Conservation (phyloP, 2,113 vertebrate species). For the Perca flavescens region DNA sequence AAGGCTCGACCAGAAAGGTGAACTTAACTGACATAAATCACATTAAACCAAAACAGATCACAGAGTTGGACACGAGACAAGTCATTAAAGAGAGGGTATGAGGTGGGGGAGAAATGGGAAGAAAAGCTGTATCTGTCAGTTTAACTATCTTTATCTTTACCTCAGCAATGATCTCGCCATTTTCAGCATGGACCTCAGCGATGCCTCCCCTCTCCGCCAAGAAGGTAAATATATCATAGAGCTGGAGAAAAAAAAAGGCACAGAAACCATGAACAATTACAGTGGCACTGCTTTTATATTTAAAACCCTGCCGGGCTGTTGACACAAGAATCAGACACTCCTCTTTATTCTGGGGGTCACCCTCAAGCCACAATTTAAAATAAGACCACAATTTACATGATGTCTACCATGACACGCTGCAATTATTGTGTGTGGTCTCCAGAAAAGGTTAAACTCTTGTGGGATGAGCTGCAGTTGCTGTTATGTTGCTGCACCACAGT, state of each 20-base stretch:
- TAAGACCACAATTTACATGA: conserved; percentile 61
- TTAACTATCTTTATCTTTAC: conserved; percentile 75
- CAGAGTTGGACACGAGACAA: conserved; percentile 25
- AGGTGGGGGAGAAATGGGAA: background rate
- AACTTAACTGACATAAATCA: conserved; percentile 7
- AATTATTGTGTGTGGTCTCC: conserved; percentile 74
- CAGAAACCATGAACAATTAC: conserved; percentile 27
- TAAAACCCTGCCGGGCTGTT: conserved; percentile 39
- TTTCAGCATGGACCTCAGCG: conserved; percentile 97
- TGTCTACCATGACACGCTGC: conserved; percentile 47
- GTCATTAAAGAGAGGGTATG: background rate
- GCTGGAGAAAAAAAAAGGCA: conserved; percentile 80
- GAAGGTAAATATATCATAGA: conserved; percentile 96
- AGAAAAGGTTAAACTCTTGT: conserved; percentile 47
- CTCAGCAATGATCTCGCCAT: conserved; percentile 97
- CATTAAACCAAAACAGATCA: conserved; percentile 33
- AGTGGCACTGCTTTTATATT: conserved; percentile 32
- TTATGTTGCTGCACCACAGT: conserved; percentile 38
- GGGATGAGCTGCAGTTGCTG: conserved; percentile 61
- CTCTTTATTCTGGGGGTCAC: conserved; percentile 33
- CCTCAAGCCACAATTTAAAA: conserved; percentile 48
- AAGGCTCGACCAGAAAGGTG: conserved; percentile 12
- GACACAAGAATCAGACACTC: conserved; percentile 41
- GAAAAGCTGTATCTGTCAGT: background rate
- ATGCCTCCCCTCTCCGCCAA: conserved; percentile 92